These are phyloP conservation scores for Miniopterus natalensis DNA, from an alignment of 2,113 vertebrate genomes.

Conservation along the genomic window DNA sequence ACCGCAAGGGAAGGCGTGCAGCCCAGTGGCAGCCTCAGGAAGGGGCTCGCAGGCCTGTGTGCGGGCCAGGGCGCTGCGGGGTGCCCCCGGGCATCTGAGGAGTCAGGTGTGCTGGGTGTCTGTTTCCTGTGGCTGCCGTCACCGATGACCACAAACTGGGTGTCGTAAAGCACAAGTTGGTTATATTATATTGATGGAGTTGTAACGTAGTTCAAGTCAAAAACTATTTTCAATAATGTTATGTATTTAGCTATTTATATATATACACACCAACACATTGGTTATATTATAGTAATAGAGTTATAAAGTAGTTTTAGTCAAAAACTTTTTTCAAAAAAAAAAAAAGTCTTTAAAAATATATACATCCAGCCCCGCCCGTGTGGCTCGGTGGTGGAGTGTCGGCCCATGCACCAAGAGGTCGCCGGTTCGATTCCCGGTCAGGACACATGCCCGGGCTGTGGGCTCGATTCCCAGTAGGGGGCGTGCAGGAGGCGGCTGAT, in stretches of 20 bases:
- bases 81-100: accelerated
- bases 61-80: background rate
- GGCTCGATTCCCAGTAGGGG: too few relatives aligned
- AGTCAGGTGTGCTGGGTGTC: background rate
- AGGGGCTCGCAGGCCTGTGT: accelerated
- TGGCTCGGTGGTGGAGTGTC: too few relatives aligned
- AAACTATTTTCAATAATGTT: background rate
- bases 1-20: accelerated
- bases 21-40: background rate
- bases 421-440: too few relatives aligned
- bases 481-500: too few relatives aligned
- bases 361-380: background rate
- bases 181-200: background rate
- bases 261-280: background rate
- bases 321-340: background rate
- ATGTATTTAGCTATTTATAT: background rate
- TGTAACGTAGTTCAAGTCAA: background rate
- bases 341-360: background rate
- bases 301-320: background rate
- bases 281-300: background rate
- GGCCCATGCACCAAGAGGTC: too few relatives aligned
- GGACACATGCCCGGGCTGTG: too few relatives aligned
- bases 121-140: background rate
- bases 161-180: too few relatives aligned
- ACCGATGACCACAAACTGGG: too few relatives aligned